Evolutionary conservation across 2,113 vertebrate species (phyloP), one percentile per base, ranked within the genome.

Genomic region (Crotalus horridus): DNA sequence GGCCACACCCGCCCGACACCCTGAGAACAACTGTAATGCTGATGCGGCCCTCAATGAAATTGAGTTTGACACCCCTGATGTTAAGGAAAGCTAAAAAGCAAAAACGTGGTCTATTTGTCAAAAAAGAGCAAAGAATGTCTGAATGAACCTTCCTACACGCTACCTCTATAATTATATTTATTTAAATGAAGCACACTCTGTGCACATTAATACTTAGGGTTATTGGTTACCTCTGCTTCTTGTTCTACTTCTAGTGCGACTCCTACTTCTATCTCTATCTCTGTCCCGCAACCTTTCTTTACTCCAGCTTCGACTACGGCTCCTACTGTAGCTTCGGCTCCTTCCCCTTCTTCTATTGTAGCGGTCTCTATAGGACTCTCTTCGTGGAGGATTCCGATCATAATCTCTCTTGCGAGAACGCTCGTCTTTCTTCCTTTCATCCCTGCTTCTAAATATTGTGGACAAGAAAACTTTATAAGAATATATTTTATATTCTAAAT

Each of bases 381-480:
- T 98, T 92, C 99, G 97, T 85, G 98, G 98, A 23, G 97, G 98
- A 92, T 98, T 98, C 92, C 99, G 98, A 81, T 99, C 99, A 93
- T 99, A 99, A 74, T 99, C 99, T 93, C 99, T 98, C 96, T 99
- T 99, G 8, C 99, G 98, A 95, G 98, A 98, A 81, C 99, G 99
- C 91, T 99, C 99, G 11, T 99, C 99, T 96, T 99, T 98, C 93
- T 99, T 98, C 93, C 99, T 98, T 91, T 99, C 99, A 96, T 99
- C 99, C 2, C 98, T 98, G 97, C 98, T 99, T 97, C 99, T 99
- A 95, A 95, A 96, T 8, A 95, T 43, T 94, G 5, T 92, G 24
- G 90, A 92, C 69, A 92, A 94, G 74, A 81, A 81, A 81, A 81
- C 15, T 39, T 81, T 61, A 90, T 29, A 94, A 48, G 87, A 88